phyloP scores from a whole-genome alignment of 2,797 vertebrate species.

The Gobionotothen gibberifrons region DNA sequence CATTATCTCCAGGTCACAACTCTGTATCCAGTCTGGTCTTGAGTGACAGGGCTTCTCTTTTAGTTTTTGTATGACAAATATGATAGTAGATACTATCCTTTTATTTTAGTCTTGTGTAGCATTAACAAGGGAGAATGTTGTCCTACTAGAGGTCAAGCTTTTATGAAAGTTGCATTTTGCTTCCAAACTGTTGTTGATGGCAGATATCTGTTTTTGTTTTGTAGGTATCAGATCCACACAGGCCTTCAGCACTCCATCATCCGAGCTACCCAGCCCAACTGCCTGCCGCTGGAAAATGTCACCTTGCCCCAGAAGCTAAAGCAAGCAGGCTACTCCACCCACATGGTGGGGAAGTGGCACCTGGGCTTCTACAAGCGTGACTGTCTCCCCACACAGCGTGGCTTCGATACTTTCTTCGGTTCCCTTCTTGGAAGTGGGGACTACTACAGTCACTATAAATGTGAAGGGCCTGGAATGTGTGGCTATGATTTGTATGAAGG shows the following conservation, averaged over 20 bases:
- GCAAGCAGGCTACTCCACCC: constrained; percentile 93
- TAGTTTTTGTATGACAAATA: constrained; percentile 7
- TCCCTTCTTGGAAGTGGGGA: constrained; percentile 95
- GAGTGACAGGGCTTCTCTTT: constrained; percentile 48
- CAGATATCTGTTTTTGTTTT: constrained; percentile 34
- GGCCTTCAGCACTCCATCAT: constrained; percentile 98
- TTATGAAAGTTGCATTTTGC: not conserved
- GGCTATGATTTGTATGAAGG: constrained; percentile 97
- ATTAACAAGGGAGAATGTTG: not conserved
- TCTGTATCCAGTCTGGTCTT: constrained; percentile 44
- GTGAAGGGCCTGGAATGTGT: constrained; percentile 93
- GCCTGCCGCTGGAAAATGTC: constrained; percentile 92
- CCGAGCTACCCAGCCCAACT: constrained; percentile 94
- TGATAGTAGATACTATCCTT: not conserved
- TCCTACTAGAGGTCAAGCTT: not conserved
- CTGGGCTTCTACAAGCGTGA: constrained; percentile 95
- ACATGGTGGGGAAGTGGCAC: constrained; percentile 99
- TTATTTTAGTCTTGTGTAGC: not conserved
- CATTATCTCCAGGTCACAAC: constrained; percentile 45
- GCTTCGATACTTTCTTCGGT: constrained; percentile 97
- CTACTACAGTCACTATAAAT: constrained; percentile 97
- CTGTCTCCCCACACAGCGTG: constrained; percentile 95
- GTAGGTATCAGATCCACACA: constrained; percentile 98
- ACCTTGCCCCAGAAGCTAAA: constrained; percentile 96
- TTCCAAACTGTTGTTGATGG: not conserved